A percentile compares a stretch with the other conserved stretches of the same genome.
phyloP scores from a whole-genome alignment of 1,140 invertebrate species.

The Acromyrmex charruanus region DNA sequence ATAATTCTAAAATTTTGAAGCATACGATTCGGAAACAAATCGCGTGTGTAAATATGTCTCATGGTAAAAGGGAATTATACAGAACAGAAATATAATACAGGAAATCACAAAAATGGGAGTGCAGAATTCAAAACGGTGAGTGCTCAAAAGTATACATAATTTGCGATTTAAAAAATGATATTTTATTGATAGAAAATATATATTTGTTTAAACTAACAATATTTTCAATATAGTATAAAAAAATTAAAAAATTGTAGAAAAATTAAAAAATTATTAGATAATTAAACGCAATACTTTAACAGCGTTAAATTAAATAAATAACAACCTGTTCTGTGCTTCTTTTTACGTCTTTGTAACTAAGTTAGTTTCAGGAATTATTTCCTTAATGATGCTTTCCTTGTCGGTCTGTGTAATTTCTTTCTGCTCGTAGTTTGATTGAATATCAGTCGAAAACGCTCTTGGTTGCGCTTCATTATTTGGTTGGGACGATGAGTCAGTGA shows the following conservation, averaged over 20 bases:
- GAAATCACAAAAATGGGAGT: constrained; percentile 36
- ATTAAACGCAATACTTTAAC: constrained; percentile 5
- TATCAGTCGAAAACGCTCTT: not conserved
- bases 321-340: too few species aligned
- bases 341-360: not conserved
- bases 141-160: constrained; percentile 17
- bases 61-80: not conserved
- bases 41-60: constrained; percentile 49
- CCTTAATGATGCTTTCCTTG: not conserved
- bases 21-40: constrained; percentile 39
- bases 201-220: constrained; percentile 3
- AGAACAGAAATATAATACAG: constrained; percentile 3
- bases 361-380: not conserved
- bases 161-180: not conserved
- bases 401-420: not conserved
- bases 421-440: not conserved
- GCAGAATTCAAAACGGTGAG: constrained; percentile 52
- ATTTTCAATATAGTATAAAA: not conserved
- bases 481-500: not conserved
- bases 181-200: not conserved
- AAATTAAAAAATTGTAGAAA: constrained; percentile 20
- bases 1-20: constrained; percentile 28
- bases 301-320: too few species aligned
- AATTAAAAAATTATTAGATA: constrained; percentile 33
- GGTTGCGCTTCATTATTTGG: not conserved